phyloP scores from a whole-genome alignment of 2,888 invertebrate species.

The Dastarcus helophoroides region DNA sequence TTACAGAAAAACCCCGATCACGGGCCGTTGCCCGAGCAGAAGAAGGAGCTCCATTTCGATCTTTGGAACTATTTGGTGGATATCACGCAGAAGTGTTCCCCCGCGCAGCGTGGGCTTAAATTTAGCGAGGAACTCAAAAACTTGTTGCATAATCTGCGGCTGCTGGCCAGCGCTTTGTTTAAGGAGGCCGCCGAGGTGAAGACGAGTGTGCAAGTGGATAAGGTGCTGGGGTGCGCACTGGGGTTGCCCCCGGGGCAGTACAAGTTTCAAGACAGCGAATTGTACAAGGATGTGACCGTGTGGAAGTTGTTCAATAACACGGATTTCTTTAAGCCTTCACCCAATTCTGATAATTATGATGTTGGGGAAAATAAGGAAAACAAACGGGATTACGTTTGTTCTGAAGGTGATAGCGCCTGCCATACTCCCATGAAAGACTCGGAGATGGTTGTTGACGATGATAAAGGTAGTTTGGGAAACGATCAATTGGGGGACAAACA shows the following conservation, averaged over 20 bases:
- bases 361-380: conserved; percentile 1
- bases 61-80: conserved; percentile 33
- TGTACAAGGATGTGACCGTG: conserved; percentile 29
- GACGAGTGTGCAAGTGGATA: conserved; percentile 27
- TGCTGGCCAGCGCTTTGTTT: conserved; percentile 29
- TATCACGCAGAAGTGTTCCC: conserved; percentile 26
- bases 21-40: conserved; percentile 32
- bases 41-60: conserved; percentile 22
- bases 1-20: conserved; percentile 51
- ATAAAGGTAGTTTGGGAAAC: background rate
- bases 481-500: background rate
- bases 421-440: background rate
- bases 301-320: conserved; percentile 23
- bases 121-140: conserved; percentile 32
- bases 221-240: conserved; percentile 26
- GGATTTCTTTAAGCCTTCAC: conserved; percentile 25
- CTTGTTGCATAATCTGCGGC: conserved; percentile 27
- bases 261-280: conserved; percentile 28
- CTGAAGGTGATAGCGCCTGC: background rate
- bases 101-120: conserved; percentile 24
- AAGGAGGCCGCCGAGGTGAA: conserved; percentile 22
- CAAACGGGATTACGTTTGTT: background rate
- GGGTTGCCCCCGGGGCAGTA: conserved; percentile 30
- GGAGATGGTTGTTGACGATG: background rate
- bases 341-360: conserved; percentile 10